Evolutionary conservation across 37 sponge, comb jelly and placozoan genomes (phyloP).

Genomic region (Eunapius fragilis): DNA sequence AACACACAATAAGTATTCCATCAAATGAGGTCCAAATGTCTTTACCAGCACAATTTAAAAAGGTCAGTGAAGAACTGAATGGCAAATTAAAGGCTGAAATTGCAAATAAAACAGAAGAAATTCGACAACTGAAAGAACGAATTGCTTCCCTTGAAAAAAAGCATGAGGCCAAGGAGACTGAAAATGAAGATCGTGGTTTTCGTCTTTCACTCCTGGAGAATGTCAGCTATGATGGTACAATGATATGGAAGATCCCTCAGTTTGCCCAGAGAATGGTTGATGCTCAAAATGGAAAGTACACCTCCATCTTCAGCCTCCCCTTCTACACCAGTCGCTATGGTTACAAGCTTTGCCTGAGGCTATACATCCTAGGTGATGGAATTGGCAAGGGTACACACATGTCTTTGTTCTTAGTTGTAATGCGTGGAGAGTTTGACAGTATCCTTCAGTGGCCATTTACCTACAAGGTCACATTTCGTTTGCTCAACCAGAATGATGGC

Average conservation of each 20-base stretch:
- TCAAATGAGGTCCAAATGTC: too few relatives aligned
- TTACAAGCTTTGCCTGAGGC: slow-evolving; percentile 83
- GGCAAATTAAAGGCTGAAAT: too few relatives aligned
- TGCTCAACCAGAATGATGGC: slow-evolving; percentile 64
- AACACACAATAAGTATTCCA: too few relatives aligned
- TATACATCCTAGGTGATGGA: slow-evolving; percentile 84
- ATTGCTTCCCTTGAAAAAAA: slow-evolving; percentile 26
- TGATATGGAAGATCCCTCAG: slow-evolving; percentile 81
- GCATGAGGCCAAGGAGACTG: slow-evolving; percentile 28
- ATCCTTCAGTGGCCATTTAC: slow-evolving; percentile 82
- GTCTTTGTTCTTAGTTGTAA: slow-evolving; percentile 79
- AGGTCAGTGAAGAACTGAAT: too few relatives aligned
- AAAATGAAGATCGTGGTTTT: slow-evolving; percentile 74
- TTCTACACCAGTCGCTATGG: slow-evolving; percentile 81
- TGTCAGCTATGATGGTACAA: slow-evolving; percentile 60
- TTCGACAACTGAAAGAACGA: too few relatives aligned
- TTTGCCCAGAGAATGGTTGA: slow-evolving; percentile 67
- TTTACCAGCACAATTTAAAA: too few relatives aligned
- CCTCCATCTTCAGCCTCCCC: slow-evolving; percentile 80
- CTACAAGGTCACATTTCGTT: slow-evolving; percentile 70
- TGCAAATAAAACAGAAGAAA: too few relatives aligned
- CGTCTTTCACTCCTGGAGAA: slow-evolving; percentile 73
- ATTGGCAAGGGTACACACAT: slow-evolving; percentile 72
- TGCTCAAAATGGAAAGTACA: slow-evolving; percentile 69
- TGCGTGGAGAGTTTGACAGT: slow-evolving; percentile 84